These are phyloP conservation scores for Ascidia mentula DNA, from an alignment of 23 tunicate genomes.

Conservation along the genomic window DNA sequence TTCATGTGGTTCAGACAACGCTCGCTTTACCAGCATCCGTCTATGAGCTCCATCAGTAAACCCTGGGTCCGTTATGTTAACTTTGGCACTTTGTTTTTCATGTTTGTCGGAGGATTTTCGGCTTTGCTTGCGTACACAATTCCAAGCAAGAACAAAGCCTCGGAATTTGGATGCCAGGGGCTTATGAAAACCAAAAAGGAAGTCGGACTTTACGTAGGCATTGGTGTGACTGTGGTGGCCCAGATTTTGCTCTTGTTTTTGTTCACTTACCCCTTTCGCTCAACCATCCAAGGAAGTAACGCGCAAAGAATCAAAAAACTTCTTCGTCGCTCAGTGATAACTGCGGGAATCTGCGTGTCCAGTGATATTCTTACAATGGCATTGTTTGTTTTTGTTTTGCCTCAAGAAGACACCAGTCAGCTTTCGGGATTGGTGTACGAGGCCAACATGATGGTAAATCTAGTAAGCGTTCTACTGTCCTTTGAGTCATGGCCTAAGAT, in stretches of 20 bases:
- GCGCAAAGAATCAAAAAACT: background rate
- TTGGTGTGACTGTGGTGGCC: background rate
- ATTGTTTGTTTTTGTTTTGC: background rate
- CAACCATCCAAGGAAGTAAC: background rate
- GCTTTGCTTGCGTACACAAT: background rate
- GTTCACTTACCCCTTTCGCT: constrained; percentile 6
- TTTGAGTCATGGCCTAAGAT: constrained; percentile 13
- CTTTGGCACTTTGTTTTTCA: background rate
- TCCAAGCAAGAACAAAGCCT: background rate
- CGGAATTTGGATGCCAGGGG: background rate
- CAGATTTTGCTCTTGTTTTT: background rate
- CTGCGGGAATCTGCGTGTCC: background rate
- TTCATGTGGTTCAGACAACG: constrained; percentile 17
- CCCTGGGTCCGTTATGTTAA: background rate
- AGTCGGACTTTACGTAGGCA: background rate
- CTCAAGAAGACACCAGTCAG: background rate
- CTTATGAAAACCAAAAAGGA: background rate
- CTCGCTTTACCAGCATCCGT: constrained; percentile 9
- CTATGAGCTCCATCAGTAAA: background rate
- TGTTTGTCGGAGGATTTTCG: background rate
- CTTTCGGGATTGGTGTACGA: background rate
- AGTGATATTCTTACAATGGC: background rate
- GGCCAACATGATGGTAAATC: background rate
- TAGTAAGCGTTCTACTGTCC: background rate
- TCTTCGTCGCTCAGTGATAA: background rate